phyloP scores from a whole-genome alignment of 1,140 invertebrate species.

The Listronotus bonariensis region DNA sequence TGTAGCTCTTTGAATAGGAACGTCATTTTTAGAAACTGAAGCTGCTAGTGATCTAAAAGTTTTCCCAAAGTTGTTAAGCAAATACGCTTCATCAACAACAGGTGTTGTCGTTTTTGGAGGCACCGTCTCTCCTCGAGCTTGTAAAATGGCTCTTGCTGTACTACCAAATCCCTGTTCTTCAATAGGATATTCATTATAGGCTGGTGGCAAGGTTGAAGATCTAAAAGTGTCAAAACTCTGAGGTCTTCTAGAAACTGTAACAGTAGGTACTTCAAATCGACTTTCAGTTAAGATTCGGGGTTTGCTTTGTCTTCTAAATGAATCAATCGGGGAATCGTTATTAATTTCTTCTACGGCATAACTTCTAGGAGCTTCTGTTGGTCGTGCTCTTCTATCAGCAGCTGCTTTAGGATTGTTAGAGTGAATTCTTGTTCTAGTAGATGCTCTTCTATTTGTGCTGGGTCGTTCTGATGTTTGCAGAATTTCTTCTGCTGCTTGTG shows the following conservation, averaged over 20 bases:
- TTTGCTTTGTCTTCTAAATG: slow-evolving; percentile 40
- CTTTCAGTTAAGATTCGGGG: slow-evolving; percentile 48
- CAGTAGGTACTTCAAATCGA: slow-evolving; percentile 41
- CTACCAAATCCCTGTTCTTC: slow-evolving; percentile 30
- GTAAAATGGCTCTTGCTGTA: slow-evolving; percentile 24
- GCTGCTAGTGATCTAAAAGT: slow-evolving; percentile 25
- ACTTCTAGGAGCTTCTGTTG: slow-evolving; percentile 20
- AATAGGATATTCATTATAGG: slow-evolving; percentile 10
- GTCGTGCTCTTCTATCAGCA: slow-evolving; percentile 13
- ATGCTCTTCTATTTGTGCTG: slow-evolving; percentile 27
- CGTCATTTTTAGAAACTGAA: not conserved
- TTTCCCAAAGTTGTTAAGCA: slow-evolving; percentile 27
- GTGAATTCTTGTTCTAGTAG: slow-evolving; percentile 38
- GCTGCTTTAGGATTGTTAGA: slow-evolving; percentile 28
- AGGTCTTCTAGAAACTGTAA: slow-evolving; percentile 26
- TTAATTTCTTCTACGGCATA: slow-evolving; percentile 52
- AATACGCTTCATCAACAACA: slow-evolving; percentile 24
- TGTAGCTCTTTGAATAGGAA: slow-evolving; percentile 13
- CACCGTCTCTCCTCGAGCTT: slow-evolving; percentile 15
- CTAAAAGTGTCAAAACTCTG: slow-evolving; percentile 24
- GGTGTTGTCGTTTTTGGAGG: slow-evolving; percentile 30
- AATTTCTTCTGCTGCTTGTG: slow-evolving; percentile 40
- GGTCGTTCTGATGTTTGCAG: slow-evolving; percentile 25
- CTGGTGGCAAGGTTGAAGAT: slow-evolving; percentile 8
- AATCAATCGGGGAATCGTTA: slow-evolving; percentile 47